Percentiles rank a stretch among this genome's conserved stretches.
These are phyloP conservation scores for Neogale vison DNA, from an alignment of 2,113 vertebrate species.

Conservation along the genomic window DNA sequence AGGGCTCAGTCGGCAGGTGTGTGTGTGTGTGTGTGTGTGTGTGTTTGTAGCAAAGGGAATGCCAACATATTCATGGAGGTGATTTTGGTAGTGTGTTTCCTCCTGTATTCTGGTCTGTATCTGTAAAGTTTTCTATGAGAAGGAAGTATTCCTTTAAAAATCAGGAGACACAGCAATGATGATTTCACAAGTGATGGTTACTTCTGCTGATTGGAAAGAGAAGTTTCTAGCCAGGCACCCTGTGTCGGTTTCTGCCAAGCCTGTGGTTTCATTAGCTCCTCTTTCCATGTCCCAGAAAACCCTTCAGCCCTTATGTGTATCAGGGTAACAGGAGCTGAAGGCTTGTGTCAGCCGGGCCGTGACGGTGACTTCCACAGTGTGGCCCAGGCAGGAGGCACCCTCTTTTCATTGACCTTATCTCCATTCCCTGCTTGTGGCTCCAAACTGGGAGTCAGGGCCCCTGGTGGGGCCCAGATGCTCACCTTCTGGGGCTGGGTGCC, in stretches of 20 bases:
- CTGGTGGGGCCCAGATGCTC: background rate
- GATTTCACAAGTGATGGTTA: background rate
- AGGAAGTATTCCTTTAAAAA: background rate
- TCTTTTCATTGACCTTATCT: constrained; percentile 49
- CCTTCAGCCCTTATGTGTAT: background rate
- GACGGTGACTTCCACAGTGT: constrained; percentile 2
- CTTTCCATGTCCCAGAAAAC: constrained; percentile 66
- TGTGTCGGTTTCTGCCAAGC: background rate
- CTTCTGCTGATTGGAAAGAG: background rate
- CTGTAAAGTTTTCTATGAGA: background rate
- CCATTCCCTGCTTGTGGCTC: constrained; percentile 6
- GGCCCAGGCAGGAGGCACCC: background rate
- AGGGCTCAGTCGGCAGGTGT: accelerated
- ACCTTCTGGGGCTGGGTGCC: background rate
- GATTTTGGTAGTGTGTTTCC: background rate
- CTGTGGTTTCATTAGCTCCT: constrained; percentile 58
- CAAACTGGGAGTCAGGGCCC: background rate
- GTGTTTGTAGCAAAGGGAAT: background rate
- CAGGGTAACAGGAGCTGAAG: background rate
- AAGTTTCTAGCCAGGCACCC: background rate
- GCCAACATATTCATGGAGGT: accelerated
- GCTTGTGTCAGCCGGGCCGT: background rate
- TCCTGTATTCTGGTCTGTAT: accelerated
- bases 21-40: accelerated
- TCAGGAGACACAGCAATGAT: background rate